phyloP scores from a whole-genome alignment of 2,888 invertebrate genomes.

The Cheiracanthium punctorium region DNA sequence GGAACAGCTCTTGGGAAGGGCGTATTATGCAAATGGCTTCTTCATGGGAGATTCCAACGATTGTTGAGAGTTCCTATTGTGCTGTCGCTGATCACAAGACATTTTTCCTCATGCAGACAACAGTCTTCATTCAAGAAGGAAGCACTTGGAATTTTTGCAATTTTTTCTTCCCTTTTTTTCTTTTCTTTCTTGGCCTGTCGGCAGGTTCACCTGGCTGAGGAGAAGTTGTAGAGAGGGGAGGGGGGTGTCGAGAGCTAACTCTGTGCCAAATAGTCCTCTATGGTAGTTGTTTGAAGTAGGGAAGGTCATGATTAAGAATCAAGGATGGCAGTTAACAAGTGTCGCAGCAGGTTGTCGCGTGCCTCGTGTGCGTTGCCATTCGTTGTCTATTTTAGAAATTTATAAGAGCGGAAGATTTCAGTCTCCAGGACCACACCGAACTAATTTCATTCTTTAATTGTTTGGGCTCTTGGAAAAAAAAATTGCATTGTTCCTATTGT shows the following conservation, averaged over 20 bases:
- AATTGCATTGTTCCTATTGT: too few relatives aligned
- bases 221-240: neutral
- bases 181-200: neutral
- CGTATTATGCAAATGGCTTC: neutral
- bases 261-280: conserved; percentile 11
- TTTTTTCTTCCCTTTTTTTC: neutral
- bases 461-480: too few relatives aligned
- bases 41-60: neutral
- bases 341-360: conserved; percentile 19
- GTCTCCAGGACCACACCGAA: too few relatives aligned
- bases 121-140: neutral
- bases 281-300: neutral
- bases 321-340: conserved; percentile 12
- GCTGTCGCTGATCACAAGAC: neutral
- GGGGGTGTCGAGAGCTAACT: neutral
- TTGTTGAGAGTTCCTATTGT: neutral
- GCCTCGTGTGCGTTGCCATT: neutral
- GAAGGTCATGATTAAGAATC: neutral
- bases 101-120: neutral
- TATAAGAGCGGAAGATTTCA: too few relatives aligned
- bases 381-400: neutral
- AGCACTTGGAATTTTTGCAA: neutral
- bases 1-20: neutral
- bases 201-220: neutral
- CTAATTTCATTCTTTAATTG: too few relatives aligned